Evolutionary conservation across 1,140 invertebrate species (phyloP), one percentile per base, ranked within the genome.

Genomic region (Microplitis mediator): DNA sequence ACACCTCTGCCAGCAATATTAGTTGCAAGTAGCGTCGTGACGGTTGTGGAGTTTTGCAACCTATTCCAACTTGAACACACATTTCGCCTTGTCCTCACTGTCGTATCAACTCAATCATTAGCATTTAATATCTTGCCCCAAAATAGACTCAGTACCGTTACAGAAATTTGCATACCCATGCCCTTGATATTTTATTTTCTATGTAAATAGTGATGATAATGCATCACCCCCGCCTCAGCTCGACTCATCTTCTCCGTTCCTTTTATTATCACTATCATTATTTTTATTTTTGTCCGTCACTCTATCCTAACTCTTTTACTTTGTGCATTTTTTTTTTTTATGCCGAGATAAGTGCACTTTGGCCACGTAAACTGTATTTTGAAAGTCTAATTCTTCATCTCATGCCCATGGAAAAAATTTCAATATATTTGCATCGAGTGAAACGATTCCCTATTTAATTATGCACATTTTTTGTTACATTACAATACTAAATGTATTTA

Each of bases 281-380:
- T 51, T 11, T 11, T 50, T 67, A 34, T 4, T 56, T 67, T 31
- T 13, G n/a, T 51, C 52, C 31, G 16, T 1, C 14, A 50, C 39
- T 50, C 34, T 16, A 16, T 32, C 60, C 11, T 61, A 6, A 6
- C 2, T 6, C 32, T 32, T 35, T 32, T 6, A 56, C 52, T 14
- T 32, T 61, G 23, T 32, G 4, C 4, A 61, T 61, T 8, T 32
- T 35, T 63, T 31, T 39, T 34, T 16, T 3, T 14, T n/a, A n/a
- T 35, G 13, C 13, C 6, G 35, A 63, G 34, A 63, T 32, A 36
- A 63, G 61, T 63, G 61, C 61, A 39, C 61, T 63, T 34, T 63
- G 13, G 36, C 34, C n/a, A 39, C 61, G 61, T 63, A 63, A 61
- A 35, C 34, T 63, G 58, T 34, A 31, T 35, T 63, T 63, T 63